These are phyloP conservation scores for Datnioides undecimradiatus DNA, from an alignment of 2,113 vertebrate genomes.

Conservation along the genomic window DNA sequence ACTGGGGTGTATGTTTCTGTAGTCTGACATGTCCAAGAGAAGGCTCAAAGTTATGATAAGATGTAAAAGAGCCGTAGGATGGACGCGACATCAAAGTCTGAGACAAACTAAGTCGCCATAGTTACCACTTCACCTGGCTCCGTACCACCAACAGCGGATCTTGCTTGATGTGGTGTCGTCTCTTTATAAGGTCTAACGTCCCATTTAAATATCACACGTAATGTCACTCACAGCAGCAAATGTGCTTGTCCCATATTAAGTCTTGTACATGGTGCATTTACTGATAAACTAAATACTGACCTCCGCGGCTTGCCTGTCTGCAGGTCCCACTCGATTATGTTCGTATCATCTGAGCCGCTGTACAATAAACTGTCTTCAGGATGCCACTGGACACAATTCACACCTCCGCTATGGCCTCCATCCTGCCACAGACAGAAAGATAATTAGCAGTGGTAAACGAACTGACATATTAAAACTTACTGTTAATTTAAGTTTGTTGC, in stretches of 20 bases:
- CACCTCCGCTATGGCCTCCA: conserved; percentile 90
- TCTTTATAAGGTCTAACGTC: neutral
- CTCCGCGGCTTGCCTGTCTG: conserved; percentile 92
- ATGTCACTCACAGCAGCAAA: neutral
- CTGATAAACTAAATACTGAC: conserved; percentile 74
- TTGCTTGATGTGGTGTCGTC: no score
- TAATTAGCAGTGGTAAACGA: neutral
- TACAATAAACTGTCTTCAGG: conserved; percentile 90
- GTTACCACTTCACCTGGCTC: neutral
- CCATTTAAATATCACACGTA: neutral
- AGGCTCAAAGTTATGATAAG: no score
- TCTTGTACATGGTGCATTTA: neutral
- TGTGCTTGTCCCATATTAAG: neutral
- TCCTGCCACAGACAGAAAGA: conserved; percentile 78
- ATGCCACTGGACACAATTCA: conserved; percentile 96
- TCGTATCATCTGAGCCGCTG: conserved; percentile 95
- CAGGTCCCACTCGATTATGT: conserved; percentile 95
- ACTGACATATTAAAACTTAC: no score
- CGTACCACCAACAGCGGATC: no score
- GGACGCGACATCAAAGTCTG: neutral
- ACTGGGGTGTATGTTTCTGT: no score
- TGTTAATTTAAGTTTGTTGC: no score
- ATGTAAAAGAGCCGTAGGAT: no score
- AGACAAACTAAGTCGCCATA: neutral
- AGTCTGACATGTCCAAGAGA: no score